phyloP scores from a whole-genome alignment of 2,888 invertebrate genomes.

The Apoda limacodes region DNA sequence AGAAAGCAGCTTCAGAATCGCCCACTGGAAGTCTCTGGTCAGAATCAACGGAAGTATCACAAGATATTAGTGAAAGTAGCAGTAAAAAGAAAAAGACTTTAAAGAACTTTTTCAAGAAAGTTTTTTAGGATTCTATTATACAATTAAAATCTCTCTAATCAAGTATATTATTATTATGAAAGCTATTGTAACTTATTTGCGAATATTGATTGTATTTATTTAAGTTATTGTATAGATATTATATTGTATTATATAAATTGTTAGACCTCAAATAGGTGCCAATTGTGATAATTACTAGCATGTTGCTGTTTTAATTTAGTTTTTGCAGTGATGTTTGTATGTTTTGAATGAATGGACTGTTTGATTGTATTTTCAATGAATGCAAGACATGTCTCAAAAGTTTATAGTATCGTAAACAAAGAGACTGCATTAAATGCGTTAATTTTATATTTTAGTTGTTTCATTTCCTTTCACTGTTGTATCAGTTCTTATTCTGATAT shows the following conservation, averaged over 20 bases:
- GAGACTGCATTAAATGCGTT: constrained; percentile 65
- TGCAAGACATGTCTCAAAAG: too few species aligned
- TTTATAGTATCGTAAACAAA: constrained; percentile 44
- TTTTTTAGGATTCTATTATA: constrained; percentile 77
- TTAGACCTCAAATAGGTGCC: constrained; percentile 60
- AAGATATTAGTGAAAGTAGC: constrained; percentile 38
- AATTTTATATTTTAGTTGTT: constrained; percentile 38
- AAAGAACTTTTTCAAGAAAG: constrained; percentile 82
- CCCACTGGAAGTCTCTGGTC: constrained; percentile 62
- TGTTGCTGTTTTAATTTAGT: constrained; percentile 35
- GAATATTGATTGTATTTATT: constrained; percentile 21
- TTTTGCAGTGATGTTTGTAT: constrained; percentile 29
- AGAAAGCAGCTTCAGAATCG: constrained; percentile 52
- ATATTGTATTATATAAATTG: constrained; percentile 28
- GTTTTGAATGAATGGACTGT: constrained; percentile 28
- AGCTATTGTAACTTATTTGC: constrained; percentile 56
- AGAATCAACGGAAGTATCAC: constrained; percentile 56
- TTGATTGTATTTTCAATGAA: constrained; percentile 36
- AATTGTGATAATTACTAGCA: constrained; percentile 64
- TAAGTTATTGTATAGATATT: constrained; percentile 30
- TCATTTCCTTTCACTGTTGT: constrained; percentile 24
- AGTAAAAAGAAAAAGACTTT: constrained; percentile 75
- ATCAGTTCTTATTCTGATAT: background rate
- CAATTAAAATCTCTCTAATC: constrained; percentile 19
- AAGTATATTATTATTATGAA: too few species aligned